Base-by-base conservation (phyloP, 2,113 vertebrate genomes). In the Nothobranchius kuhntae region DNA sequence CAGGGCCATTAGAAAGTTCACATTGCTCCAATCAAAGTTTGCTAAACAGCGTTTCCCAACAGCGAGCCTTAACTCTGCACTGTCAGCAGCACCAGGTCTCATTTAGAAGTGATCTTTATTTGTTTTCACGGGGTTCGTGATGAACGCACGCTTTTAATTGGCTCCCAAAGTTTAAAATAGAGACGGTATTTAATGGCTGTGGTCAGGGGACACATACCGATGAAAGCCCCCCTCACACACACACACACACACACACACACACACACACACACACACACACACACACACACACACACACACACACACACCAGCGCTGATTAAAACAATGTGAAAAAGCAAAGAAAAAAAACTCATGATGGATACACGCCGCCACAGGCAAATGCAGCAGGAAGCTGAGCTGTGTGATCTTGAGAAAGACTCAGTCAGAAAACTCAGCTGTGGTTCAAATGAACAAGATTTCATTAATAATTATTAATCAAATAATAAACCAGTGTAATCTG, bases 241-340 rank as follows among this genome's bases (percentile, higher is more conserved):
- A 47, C 45, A 53, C 53, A 55, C 47, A 76, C 66, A 69, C 13
- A 56, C 30, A 79, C 56, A 57, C 36, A 75, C 48, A 53, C 47
- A 59, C 36, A 59, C 55, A 73, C 30, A 30, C 68, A 6, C 55
- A 73, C 13, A 73, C 48, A 55, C 47, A 76, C 66, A 69, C 13
- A 56, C 30, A 79, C 56, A 57, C 36, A 75, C 48, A 53, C 47
- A 59, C 36, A 59, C 55, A 73, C 30, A 30, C 68, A 6, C 30
- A 30, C 68, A 6, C 55, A 73, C 13, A 73, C 48, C 44, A 73
- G 46, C 44, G 44, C 69, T 88, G 88, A 91, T 89, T 88, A 83
- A 85, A 91, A 89, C 85, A 89, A 88, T 81, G 67, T 87, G 87
- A 83, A 84, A 84, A 77, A 79, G 62, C 55, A 45, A 51, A 81